Percentiles rank a stretch among this genome's conserved stretches.
These are phyloP conservation scores for Nemoura dubitans DNA, from an alignment of 2,888 invertebrate species.

Conservation along the genomic window DNA sequence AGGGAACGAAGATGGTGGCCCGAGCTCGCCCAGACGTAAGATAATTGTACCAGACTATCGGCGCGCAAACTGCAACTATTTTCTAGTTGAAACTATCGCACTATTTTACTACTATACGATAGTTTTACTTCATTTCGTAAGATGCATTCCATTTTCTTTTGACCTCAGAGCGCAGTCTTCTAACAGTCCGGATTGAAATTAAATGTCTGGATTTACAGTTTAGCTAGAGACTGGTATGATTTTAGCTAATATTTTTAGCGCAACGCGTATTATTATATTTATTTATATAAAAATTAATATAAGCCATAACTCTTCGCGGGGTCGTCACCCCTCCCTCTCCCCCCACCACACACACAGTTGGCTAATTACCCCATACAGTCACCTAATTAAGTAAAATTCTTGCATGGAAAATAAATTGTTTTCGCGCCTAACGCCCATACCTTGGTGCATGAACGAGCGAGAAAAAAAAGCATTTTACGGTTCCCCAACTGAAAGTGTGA, in stretches of 20 bases:
- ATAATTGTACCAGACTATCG: neutral
- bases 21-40: neutral
- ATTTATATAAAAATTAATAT: constrained; percentile 32
- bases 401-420: constrained; percentile 37
- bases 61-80: neutral
- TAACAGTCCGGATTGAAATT: neutral
- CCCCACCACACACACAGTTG: neutral
- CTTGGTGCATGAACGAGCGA: constrained; percentile 1
- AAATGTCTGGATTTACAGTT: too few species aligned
- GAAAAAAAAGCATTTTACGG: neutral
- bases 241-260: too few species aligned
- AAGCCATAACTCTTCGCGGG: constrained; percentile 25
- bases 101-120: neutral
- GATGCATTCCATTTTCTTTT: neutral
- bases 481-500: constrained; percentile 25
- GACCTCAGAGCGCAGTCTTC: neutral
- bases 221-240: too few species aligned
- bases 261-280: too few species aligned
- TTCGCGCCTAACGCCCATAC: neutral
- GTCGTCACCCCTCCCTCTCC: neutral
- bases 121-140: neutral
- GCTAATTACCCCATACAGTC: constrained; percentile 14
- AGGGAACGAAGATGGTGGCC: neutral
- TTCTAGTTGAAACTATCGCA: neutral
- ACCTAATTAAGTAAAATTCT: constrained; percentile 40